Percentiles rank a stretch among this genome's conserved stretches.
phyloP scores from a whole-genome alignment of 2,113 vertebrate genomes.

The Castor canadensis region DNA sequence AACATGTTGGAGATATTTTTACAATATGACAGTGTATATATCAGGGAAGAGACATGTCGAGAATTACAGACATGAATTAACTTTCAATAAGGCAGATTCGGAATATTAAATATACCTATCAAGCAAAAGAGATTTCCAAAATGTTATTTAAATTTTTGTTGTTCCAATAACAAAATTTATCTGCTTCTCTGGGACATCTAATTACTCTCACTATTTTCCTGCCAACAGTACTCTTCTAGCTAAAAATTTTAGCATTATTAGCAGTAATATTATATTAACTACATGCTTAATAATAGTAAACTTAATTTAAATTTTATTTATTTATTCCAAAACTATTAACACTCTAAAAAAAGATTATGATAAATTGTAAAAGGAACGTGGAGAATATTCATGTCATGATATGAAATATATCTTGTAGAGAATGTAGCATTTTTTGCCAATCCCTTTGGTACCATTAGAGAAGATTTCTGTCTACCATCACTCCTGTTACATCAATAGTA shows the following conservation, averaged over 20 bases:
- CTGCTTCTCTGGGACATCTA: background rate
- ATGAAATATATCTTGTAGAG: background rate
- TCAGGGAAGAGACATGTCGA: background rate
- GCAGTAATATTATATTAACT: background rate
- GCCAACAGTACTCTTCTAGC: background rate
- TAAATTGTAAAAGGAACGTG: background rate
- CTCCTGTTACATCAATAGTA: background rate
- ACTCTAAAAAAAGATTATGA: background rate
- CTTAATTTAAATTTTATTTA: background rate
- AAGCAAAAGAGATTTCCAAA: background rate
- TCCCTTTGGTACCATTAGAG: background rate
- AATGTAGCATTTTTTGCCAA: background rate
- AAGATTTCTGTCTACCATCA: background rate
- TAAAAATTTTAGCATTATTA: background rate
- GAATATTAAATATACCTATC: background rate
- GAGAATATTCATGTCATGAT: background rate
- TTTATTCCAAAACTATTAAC: background rate
- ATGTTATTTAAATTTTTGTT: background rate
- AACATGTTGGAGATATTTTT: background rate
- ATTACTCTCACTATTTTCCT: background rate
- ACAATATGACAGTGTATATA: background rate
- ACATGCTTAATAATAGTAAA: background rate
- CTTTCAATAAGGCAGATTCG: background rate
- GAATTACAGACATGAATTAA: background rate
- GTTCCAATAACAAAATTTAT: background rate